Base-by-base conservation (phyloP, 2,113 vertebrate genomes). In the Amblyopsis rosae region DNA sequence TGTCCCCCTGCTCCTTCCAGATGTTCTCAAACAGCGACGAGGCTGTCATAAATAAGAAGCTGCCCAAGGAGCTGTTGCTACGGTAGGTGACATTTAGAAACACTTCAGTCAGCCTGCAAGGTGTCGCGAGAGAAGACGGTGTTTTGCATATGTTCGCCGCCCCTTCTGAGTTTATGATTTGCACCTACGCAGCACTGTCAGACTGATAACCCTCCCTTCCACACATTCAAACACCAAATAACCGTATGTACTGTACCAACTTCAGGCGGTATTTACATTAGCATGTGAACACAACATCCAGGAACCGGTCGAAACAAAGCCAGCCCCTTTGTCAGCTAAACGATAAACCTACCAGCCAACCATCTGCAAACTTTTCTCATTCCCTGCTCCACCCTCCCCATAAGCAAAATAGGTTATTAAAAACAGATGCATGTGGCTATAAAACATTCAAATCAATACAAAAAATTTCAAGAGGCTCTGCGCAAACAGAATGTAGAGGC, bases 21-120 rank as follows among this genome's bases (percentile, higher is more conserved):
- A 98, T 99, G 97, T 99, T 99, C 95, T 98, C 97, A 86, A 99
- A 96, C 92, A 98, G 94, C 0, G 97, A 99, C 15, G 97, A 99
- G 89, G 97, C 97, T 51, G 94, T 93, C 62, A 99, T 99, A 91
- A 99, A 98, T 90, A 99, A 98, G 86, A 99, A 99, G 86, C 93
- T 99, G 81, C 97, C 97, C 2, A 99, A 99, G 90, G 97, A 99
- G 86, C 95, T 99, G 80, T 90, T 99, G 65, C 91, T 99, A 78
- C 90, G 97, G 97, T 98, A 82, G 92, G 90, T 81, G 65, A 78
- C 46, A 0, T 75, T 67, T 79, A n/a, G 1, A 64, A 67, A 70
- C 9, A 12, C 62, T 49, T 54, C 15, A 73, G 0, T 67, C 62
- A 72, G 59, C 66, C 17, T 60, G 54, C 54, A 65, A 58, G 11